Evolutionary conservation across 2,113 vertebrate genomes (phyloP), one percentile per base, ranked within the genome.

Genomic region (Willisornis vidua): DNA sequence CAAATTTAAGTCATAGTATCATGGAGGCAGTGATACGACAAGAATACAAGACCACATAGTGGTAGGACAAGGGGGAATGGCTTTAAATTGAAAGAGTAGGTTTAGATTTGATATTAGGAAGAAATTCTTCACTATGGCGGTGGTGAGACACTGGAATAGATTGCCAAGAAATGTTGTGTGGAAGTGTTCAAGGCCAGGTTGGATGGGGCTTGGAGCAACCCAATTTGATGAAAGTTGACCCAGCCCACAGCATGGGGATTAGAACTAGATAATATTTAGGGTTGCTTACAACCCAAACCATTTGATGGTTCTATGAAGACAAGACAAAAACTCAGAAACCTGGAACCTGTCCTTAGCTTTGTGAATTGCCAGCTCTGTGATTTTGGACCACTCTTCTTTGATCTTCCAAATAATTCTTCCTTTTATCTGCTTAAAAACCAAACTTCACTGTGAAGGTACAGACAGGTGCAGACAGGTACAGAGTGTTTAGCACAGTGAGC

Each of bases 191-290:
- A 55, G 17, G n/a, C 20, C 87, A 55, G n/a, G 29, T 19, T 26
- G 48, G n/a, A 55, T 16, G 24, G 29, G 48, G 14, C 29, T 55
- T 15, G 31, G 9, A 75, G 24, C 54, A 75, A 22, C 24, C 39
- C 12, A 29, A 7, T 35, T 48, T 17, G 35, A 62, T 15, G 29
- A 68, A 41, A 83, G 71, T 22, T 62, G 78, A 48, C 39, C 19
- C 29, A 55, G 24, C 15, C 59, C 33, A 54, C 0, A 0, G 23
- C 10, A 59, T 8, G 0, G 5, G 3, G 3, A 4, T 39, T 16
- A 19, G 24, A 61, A 29, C 11, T 26, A 62, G 41, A 26, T 35
- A 11, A 41, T 1, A 0, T 62, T 55, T 83, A 35, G 25, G 17
- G 18, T 55, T 57, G 22, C 41, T 70, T 49, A 14, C 22, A 55